A percentile compares a stretch with the other conserved stretches of the same genome.
Conservation (phyloP, 1,140 invertebrate genomes). For the Trachelipus rathkii region DNA sequence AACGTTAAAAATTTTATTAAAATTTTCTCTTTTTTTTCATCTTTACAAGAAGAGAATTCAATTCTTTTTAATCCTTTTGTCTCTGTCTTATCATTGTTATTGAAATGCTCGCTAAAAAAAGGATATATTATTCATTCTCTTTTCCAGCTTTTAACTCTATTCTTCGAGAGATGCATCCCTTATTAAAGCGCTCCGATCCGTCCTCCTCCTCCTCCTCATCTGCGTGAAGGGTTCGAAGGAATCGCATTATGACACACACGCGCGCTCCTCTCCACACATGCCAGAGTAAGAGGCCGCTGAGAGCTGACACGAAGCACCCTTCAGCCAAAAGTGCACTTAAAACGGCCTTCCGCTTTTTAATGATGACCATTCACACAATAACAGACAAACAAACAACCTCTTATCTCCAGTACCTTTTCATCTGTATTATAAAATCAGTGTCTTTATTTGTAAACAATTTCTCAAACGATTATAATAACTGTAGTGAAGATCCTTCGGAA, state of each 20-base stretch:
- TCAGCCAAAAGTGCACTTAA: neutral
- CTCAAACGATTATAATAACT: too few relatives aligned
- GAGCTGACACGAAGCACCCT: neutral
- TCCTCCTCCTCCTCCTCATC: neutral
- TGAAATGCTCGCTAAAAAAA: neutral
- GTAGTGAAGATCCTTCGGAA: too few relatives aligned
- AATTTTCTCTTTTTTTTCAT: too few relatives aligned
- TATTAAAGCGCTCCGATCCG: too few relatives aligned
- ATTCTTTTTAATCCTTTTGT: neutral
- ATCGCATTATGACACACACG: neutral
- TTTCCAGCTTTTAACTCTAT: neutral
- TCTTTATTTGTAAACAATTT: too few relatives aligned
- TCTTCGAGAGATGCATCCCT: neutral
- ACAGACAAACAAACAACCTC: neutral
- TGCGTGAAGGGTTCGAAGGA: neutral
- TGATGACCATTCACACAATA: slow-evolving; percentile 3
- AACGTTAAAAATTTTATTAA: too few relatives aligned
- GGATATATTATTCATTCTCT: neutral
- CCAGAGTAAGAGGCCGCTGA: neutral
- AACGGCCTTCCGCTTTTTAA: neutral
- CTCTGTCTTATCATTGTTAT: neutral
- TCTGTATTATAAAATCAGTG: too few relatives aligned
- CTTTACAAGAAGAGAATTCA: too few relatives aligned
- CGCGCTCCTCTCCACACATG: neutral
- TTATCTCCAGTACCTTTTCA: too few relatives aligned